A percentile compares a stretch with the other conserved stretches of the same genome.
Evolutionary conservation across 2,797 vertebrate genomes (phyloP).

Genomic region (Remorina albescens): DNA sequence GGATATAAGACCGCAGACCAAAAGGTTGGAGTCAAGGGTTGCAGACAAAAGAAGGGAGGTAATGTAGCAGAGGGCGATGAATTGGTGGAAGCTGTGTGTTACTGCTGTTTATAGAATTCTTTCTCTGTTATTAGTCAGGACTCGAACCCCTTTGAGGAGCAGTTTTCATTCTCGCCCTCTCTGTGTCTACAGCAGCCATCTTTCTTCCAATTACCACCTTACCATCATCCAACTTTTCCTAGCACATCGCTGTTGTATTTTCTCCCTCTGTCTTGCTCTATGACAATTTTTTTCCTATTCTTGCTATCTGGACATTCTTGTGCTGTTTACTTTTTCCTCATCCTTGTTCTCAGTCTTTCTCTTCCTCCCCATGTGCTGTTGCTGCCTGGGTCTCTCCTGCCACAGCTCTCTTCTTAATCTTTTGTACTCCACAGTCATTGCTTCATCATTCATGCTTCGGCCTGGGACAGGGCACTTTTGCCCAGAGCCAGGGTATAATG

Average conservation of each 20-base stretch:
- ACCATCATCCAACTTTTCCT: slow-evolving; percentile 27
- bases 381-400: slow-evolving; percentile 8
- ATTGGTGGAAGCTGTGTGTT: slow-evolving; percentile 55
- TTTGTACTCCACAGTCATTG: slow-evolving; percentile 7
- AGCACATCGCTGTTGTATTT: slow-evolving; percentile 18
- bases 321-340: slow-evolving; percentile 38
- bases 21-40: slow-evolving; percentile 41
- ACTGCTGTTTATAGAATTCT: slow-evolving; percentile 72
- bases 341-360: slow-evolving; percentile 32
- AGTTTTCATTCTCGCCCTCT: slow-evolving; percentile 52
- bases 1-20: slow-evolving; percentile 59
- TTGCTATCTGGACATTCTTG: slow-evolving; percentile 34
- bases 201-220: slow-evolving; percentile 68
- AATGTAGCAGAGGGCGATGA: slow-evolving; percentile 64
- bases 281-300: slow-evolving; percentile 27
- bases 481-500: slow-evolving; percentile 64
- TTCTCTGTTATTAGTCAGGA: slow-evolving; percentile 68
- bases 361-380: slow-evolving; percentile 2
- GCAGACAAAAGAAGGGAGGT: slow-evolving; percentile 52
- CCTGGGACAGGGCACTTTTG: slow-evolving; percentile 50
- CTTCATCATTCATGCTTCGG: slow-evolving; percentile 46
- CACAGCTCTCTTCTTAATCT: slow-evolving; percentile 7
- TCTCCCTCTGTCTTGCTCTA: slow-evolving; percentile 4
- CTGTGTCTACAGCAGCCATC: slow-evolving; percentile 58
- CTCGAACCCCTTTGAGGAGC: slow-evolving; percentile 54